Evolutionary conservation across 1,140 invertebrate species (phyloP).

Genomic region (Phenacoccus solenopsis): DNA sequence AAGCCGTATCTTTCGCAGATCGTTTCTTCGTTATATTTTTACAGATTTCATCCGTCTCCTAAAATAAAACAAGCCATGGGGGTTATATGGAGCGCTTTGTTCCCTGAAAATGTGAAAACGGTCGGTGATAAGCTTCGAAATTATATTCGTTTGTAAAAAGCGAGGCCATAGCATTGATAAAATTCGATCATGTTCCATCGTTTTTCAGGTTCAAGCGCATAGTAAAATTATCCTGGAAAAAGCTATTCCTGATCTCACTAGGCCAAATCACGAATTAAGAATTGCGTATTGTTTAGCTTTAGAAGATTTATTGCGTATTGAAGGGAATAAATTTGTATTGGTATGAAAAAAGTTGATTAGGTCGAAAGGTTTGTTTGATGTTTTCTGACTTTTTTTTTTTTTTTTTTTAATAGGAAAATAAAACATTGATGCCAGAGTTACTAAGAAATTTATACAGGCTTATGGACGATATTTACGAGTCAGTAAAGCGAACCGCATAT

Average conservation of each 20-base stretch:
- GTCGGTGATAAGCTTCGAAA: no score
- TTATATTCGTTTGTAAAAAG: neutral
- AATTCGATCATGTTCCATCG: neutral
- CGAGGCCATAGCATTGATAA: neutral
- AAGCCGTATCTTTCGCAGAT: constrained; percentile 67
- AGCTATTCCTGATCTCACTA: constrained; percentile 63
- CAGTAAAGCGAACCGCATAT: constrained; percentile 63
- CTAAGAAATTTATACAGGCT: constrained; percentile 77
- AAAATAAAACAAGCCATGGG: constrained; percentile 83
- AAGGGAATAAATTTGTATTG: constrained; percentile 24
- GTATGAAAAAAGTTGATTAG: no score
- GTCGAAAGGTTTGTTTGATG: no score
- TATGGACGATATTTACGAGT: constrained; percentile 87
- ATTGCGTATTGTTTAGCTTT: constrained; percentile 81
- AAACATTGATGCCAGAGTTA: constrained; percentile 48
- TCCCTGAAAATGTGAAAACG: constrained; percentile 68
- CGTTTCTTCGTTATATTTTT: constrained; percentile 76
- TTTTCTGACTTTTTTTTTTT: neutral
- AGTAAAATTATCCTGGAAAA: constrained; percentile 76
- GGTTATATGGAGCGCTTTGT: constrained; percentile 79
- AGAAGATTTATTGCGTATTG: constrained; percentile 57
- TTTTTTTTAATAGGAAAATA: constrained; percentile 33
- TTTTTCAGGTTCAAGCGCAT: constrained; percentile 47
- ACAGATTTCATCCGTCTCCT: constrained; percentile 80
- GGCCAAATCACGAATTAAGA: constrained; percentile 71